Evolutionary conservation across 2,888 invertebrate genomes (phyloP).

Genomic region (Lasioglossum figueresi): DNA sequence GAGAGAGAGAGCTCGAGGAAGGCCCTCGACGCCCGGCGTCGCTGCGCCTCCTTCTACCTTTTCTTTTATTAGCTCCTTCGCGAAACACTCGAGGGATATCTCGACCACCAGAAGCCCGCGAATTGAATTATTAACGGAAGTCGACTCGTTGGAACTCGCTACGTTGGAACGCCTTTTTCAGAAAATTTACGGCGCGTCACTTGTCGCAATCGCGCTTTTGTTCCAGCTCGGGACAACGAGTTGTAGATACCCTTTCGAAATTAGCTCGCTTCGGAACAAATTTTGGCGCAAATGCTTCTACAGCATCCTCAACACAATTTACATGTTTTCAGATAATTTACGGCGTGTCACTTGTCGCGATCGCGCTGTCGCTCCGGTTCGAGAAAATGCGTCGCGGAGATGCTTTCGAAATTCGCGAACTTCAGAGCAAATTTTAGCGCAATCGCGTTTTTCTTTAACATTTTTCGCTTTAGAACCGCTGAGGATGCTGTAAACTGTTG

Average conservation of each 20-base stretch:
- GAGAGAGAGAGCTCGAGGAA: not conserved
- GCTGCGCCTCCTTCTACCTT: not conserved
- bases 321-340: too few relatives aligned
- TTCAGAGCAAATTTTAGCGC: not conserved
- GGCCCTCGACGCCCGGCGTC: not conserved
- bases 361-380: too few relatives aligned
- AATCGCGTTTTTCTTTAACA: not conserved
- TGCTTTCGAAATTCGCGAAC: not conserved
- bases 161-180: constrained; percentile 8
- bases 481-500: too few relatives aligned
- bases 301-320: not conserved
- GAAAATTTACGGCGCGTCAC: constrained; percentile 9
- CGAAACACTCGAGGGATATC: constrained; percentile 26
- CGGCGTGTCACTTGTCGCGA: too few relatives aligned
- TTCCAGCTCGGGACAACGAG: not conserved
- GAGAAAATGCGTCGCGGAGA: not conserved
- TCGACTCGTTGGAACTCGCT: not conserved
- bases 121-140: constrained; percentile 31
- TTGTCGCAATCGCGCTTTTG: not conserved
- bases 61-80: not conserved
- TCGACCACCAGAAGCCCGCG: constrained; percentile 11
- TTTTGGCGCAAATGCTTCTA: not conserved
- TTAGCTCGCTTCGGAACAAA: not conserved
- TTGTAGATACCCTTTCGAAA: not conserved
- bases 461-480: too few relatives aligned